Evolutionary conservation across 1,140 invertebrate species (phyloP).

Genomic region (Micrasema minimum): DNA sequence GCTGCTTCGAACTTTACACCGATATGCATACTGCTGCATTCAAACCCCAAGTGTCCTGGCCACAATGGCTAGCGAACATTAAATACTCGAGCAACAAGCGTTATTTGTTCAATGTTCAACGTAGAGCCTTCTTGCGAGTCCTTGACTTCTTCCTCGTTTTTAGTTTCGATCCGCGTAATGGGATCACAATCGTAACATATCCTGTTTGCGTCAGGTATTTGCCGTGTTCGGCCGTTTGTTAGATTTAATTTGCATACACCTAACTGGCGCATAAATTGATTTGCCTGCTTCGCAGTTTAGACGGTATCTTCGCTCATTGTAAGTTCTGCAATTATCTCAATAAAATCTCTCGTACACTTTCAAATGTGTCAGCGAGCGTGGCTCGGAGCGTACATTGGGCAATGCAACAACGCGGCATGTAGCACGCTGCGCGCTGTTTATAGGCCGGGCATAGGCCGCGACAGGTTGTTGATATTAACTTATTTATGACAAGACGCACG

Average conservation of each 20-base stretch:
- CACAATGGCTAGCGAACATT: background rate
- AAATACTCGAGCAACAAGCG: background rate
- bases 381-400: conserved; percentile 6
- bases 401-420: conserved; percentile 9
- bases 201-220: too few species aligned
- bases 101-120: too few species aligned
- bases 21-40: conserved; percentile 12
- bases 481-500: conserved; percentile 35
- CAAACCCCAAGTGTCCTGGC: background rate
- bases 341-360: conserved; percentile 23
- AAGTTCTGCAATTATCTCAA: conserved; percentile 9
- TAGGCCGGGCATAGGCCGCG: conserved; percentile 26
- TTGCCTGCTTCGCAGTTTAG: background rate
- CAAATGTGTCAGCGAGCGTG: conserved; percentile 20
- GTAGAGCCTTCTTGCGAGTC: too few species aligned
- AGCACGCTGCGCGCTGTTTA: conserved; percentile 22
- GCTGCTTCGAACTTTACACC: conserved; percentile 6
- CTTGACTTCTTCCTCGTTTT: too few species aligned
- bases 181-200: too few species aligned
- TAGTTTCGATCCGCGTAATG: too few species aligned
- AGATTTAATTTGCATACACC: too few species aligned
- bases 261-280: conserved; percentile 1
- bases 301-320: conserved; percentile 3
- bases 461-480: conserved; percentile 37
- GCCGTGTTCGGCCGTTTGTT: too few species aligned